Evolutionary conservation across 2,888 invertebrate species (phyloP).

Genomic region (Ceramica pisi): DNA sequence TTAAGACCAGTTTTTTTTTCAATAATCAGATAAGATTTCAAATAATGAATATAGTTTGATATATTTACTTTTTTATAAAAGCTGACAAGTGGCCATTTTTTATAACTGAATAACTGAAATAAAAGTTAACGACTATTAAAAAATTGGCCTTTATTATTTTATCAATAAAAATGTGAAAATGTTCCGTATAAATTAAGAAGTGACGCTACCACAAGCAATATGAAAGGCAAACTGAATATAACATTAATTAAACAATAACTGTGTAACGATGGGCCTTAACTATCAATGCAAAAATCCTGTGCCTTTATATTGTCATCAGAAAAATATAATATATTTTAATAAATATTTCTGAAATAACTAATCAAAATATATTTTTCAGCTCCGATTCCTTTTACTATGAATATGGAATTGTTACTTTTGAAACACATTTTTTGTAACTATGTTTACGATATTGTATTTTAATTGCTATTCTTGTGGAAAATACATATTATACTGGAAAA

Average conservation of each 20-base stretch:
- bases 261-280: neutral
- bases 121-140: neutral
- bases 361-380: neutral
- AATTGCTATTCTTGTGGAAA: neutral
- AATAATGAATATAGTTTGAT: neutral
- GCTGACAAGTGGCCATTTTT: neutral
- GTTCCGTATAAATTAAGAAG: conserved; percentile 29
- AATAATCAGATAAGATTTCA: neutral
- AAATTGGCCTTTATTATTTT: neutral
- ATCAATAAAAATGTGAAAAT: too few species aligned
- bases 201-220: conserved; percentile 1
- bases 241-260: conserved; percentile 21
- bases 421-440: neutral
- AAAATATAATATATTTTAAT: neutral
- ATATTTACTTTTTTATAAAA: neutral
- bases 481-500: neutral
- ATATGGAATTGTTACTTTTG: neutral
- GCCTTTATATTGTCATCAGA: neutral
- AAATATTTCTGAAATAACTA: neutral
- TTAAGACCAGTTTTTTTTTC: neutral
- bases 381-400: neutral
- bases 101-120: too few species aligned
- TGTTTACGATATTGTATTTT: neutral
- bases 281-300: neutral
- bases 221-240: conserved; percentile 20